phyloP scores from a whole-genome alignment of 92 coral and sea anemone genomes.

The Phymanthus crucifer region DNA sequence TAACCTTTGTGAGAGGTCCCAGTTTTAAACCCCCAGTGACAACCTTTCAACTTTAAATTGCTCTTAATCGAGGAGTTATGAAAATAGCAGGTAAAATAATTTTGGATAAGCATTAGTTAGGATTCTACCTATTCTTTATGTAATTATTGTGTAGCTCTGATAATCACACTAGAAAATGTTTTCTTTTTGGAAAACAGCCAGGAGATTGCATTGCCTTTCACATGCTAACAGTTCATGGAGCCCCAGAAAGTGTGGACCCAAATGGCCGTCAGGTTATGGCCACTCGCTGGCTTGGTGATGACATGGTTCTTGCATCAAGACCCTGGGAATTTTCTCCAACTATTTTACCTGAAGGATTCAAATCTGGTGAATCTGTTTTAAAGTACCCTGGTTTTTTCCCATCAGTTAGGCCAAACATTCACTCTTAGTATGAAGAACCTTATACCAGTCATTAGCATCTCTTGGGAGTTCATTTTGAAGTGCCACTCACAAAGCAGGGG shows the following conservation, averaged over 20 bases:
- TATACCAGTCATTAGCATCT: too few relatives aligned
- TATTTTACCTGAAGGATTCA: slow-evolving; percentile 17
- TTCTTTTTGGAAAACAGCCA: slow-evolving; percentile 45
- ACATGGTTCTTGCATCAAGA: slow-evolving; percentile 61
- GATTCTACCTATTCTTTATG: too few relatives aligned
- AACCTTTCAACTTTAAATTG: too few relatives aligned
- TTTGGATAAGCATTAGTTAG: too few relatives aligned
- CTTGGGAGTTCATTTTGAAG: too few relatives aligned
- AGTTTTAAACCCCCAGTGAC: too few relatives aligned
- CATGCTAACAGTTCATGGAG: slow-evolving; percentile 89
- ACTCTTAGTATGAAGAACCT: neutral
- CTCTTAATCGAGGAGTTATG: too few relatives aligned
- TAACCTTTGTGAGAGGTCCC: too few relatives aligned
- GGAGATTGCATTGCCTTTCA: slow-evolving; percentile 97
- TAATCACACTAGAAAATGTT: neutral
- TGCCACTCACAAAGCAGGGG: too few relatives aligned
- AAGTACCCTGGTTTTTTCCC: slow-evolving; percentile 19
- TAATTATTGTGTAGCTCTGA: neutral
- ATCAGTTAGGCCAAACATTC: neutral
- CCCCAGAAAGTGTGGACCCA: slow-evolving; percentile 56
- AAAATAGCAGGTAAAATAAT: too few relatives aligned
- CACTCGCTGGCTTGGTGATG: slow-evolving; percentile 94
- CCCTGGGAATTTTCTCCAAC: slow-evolving; percentile 88
- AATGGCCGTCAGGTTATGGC: slow-evolving; percentile 75
- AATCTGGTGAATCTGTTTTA: slow-evolving; percentile 28